Conservation (phyloP, 1,140 invertebrate genomes). For the Lucilia cuprina region DNA sequence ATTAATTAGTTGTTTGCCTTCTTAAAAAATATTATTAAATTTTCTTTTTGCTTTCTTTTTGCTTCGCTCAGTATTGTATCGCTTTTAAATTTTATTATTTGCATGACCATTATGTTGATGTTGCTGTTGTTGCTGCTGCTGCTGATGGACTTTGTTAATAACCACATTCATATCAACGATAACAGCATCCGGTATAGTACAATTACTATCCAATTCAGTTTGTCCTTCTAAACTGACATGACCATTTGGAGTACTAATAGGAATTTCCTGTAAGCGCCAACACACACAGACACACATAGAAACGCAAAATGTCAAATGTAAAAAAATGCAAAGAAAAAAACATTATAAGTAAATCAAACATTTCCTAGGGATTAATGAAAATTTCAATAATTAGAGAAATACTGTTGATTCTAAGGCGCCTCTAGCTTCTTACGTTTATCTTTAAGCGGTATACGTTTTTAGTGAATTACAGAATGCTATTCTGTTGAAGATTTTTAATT, state of each 20-base stretch:
- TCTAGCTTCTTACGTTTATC: constrained; percentile 10
- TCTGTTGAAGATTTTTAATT: constrained; percentile 26
- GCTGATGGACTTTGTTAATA: constrained; percentile 58
- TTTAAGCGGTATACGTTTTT: constrained; percentile 39
- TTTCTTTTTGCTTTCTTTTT: neutral
- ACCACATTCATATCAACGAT: constrained; percentile 59
- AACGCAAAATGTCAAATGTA: neutral
- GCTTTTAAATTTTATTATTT: constrained; percentile 33
- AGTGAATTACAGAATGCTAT: constrained; percentile 37
- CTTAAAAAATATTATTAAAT: neutral
- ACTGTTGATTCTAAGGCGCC: neutral
- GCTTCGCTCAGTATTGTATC: neutral
- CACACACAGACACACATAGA: neutral
- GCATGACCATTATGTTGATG: constrained; percentile 42
- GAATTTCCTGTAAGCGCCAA: constrained; percentile 45
- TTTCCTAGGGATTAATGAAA: neutral
- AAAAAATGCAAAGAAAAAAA: neutral
- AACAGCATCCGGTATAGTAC: constrained; percentile 53
- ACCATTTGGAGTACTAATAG: constrained; percentile 56
- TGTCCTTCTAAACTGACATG: constrained; percentile 52
- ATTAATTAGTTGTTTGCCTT: neutral
- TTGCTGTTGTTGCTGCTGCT: constrained; percentile 51
- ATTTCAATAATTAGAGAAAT: neutral
- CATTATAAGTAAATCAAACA: neutral
- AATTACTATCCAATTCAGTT: constrained; percentile 56